phyloP scores from a whole-genome alignment of 92 coral and sea anemone species.

The Heliopora coerulea region DNA sequence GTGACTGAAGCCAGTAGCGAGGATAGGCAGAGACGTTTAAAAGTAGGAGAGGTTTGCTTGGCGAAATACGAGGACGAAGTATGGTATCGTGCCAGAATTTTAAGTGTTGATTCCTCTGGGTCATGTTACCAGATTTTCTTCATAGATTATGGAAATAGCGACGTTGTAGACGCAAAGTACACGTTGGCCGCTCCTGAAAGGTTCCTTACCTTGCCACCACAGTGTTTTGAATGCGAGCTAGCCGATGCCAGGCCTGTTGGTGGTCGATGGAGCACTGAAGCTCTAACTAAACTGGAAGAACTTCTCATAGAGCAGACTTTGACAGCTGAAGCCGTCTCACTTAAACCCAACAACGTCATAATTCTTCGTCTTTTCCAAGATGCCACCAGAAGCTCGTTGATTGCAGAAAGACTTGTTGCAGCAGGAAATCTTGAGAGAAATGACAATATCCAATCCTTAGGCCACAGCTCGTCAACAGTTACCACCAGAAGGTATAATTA shows the following conservation, averaged over 20 bases:
- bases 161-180: slow-evolving; percentile 58
- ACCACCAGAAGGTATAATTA: slow-evolving; percentile 45
- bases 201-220: slow-evolving; percentile 71
- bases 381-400: slow-evolving; percentile 52
- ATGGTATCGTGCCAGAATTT: slow-evolving; percentile 90
- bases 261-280: slow-evolving; percentile 49
- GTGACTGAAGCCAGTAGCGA: slow-evolving; percentile 30
- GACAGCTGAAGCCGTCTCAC: slow-evolving; percentile 54
- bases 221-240: slow-evolving; percentile 83
- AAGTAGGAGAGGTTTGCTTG: slow-evolving; percentile 63
- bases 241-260: slow-evolving; percentile 58
- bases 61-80: slow-evolving; percentile 78
- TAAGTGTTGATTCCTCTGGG: slow-evolving; percentile 57
- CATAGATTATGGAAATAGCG: slow-evolving; percentile 92
- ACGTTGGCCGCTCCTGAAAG: slow-evolving; percentile 58
- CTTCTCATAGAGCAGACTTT: slow-evolving; percentile 66
- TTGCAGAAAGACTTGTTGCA: slow-evolving; percentile 53
- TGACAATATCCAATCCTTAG: not conserved
- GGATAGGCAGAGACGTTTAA: slow-evolving; percentile 47
- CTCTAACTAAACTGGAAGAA: slow-evolving; percentile 53
- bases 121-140: slow-evolving; percentile 73
- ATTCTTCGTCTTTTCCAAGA: slow-evolving; percentile 69
- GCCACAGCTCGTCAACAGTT: slow-evolving; percentile 6
- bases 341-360: slow-evolving; percentile 63
- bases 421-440: slow-evolving; percentile 44